phyloP scores from a whole-genome alignment of 2,797 vertebrate species.

The Podarcis lilfordi region DNA sequence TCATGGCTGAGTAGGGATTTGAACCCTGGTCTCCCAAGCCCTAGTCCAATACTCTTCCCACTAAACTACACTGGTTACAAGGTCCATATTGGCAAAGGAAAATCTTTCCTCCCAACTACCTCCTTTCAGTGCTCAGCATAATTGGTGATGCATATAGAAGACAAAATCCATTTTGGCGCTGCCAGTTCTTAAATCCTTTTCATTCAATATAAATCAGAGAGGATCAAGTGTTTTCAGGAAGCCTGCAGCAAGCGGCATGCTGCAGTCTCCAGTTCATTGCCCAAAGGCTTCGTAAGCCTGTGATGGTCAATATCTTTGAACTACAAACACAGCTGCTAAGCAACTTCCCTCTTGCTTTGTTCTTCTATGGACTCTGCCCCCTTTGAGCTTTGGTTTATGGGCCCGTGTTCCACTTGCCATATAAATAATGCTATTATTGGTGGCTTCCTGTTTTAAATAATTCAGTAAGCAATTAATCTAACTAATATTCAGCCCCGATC shows the following conservation, averaged over 20 bases:
- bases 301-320: conserved; percentile 12
- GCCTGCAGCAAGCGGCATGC: background rate
- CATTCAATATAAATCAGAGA: background rate
- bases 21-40: too few species aligned
- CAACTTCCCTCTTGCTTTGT: conserved; percentile 22
- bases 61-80: background rate
- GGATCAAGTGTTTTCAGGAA: background rate
- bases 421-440: conserved; percentile 49
- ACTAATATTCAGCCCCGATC: conserved; percentile 1
- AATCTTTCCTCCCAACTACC: background rate
- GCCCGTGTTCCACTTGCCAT: conserved; percentile 22
- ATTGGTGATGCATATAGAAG: background rate
- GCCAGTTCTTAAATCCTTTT: background rate
- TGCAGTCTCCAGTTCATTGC: background rate
- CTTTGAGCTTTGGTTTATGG: conserved; percentile 42
- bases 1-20: too few species aligned
- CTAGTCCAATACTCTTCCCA: background rate
- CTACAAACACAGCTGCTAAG: conserved; percentile 15
- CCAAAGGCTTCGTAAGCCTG: background rate
- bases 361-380: conserved; percentile 38
- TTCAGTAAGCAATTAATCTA: conserved; percentile 4
- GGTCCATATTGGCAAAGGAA: background rate
- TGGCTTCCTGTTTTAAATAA: conserved; percentile 55
- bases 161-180: background rate
- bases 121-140: background rate